phyloP scores from a whole-genome alignment of 1,140 invertebrate species.

The Lasioglossum albipes region DNA sequence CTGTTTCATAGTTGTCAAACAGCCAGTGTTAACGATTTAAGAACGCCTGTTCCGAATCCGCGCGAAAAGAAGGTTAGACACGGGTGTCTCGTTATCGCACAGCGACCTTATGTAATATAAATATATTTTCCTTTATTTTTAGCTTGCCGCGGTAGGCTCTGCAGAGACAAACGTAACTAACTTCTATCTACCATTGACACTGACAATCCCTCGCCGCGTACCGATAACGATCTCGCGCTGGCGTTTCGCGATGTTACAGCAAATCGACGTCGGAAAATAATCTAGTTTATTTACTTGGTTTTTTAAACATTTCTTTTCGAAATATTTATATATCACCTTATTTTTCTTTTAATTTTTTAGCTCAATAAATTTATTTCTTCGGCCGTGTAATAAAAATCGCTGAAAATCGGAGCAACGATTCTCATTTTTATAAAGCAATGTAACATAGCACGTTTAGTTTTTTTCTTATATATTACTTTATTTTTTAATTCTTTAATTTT shows the following conservation, averaged over 20 bases:
- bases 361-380: too few species aligned
- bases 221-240: not conserved
- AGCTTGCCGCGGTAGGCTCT: not conserved
- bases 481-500: too few species aligned
- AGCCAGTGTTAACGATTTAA: constrained; percentile 9
- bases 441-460: too few species aligned
- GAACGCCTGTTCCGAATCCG: not conserved
- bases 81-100: constrained; percentile 21
- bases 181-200: constrained; percentile 10
- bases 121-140: constrained; percentile 34
- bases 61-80: constrained; percentile 12
- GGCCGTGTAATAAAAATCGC: too few species aligned
- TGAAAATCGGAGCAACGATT: too few species aligned
- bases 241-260: not conserved
- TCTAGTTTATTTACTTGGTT: too few species aligned
- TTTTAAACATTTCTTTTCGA: too few species aligned
- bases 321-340: too few species aligned
- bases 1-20: not conserved
- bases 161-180: not conserved
- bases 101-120: constrained; percentile 38
- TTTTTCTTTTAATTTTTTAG: too few species aligned
- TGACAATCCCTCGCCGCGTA: constrained; percentile 3
- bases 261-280: too few species aligned
- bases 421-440: too few species aligned
- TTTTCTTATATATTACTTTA: too few species aligned